Evolutionary conservation across 2,888 invertebrate species (phyloP).

Genomic region (Calliphora vomitoria): DNA sequence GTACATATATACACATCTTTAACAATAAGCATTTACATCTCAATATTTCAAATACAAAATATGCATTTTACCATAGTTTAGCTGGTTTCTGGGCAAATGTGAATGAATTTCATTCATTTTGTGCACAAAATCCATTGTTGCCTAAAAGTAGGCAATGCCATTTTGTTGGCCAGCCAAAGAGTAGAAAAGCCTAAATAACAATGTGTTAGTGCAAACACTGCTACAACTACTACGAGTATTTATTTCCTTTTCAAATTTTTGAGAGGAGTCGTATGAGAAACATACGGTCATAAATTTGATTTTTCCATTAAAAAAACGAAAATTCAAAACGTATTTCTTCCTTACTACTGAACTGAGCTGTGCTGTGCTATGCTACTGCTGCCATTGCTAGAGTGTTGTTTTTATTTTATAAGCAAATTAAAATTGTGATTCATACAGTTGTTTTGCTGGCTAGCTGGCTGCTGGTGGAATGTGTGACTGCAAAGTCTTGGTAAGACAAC

Average conservation of each 20-base stretch:
- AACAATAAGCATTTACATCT: constrained; percentile 60
- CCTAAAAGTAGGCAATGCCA: constrained; percentile 56
- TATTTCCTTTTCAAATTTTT: constrained; percentile 61
- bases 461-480: constrained; percentile 4
- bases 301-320: constrained; percentile 63
- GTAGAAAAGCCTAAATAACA: not conserved
- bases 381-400: constrained; percentile 6
- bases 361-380: not conserved
- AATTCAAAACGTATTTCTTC: constrained; percentile 8
- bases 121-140: constrained; percentile 46
- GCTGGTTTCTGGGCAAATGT: constrained; percentile 47
- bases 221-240: constrained; percentile 26
- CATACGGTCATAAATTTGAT: constrained; percentile 65
- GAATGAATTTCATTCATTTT: constrained; percentile 51
- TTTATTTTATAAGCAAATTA: constrained; percentile 65
- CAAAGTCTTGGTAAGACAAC: constrained; percentile 44
- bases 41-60: constrained; percentile 65
- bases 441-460: not conserved
- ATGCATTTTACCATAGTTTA: constrained; percentile 45
- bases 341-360: not conserved
- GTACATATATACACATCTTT: not conserved
- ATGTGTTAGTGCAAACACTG: constrained; percentile 14
- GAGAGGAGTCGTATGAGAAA: constrained; percentile 46
- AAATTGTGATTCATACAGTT: constrained; percentile 63
- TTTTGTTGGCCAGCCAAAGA: constrained; percentile 20